Base-by-base conservation (phyloP, 1,140 invertebrate species). In the Drosophila tani region DNA sequence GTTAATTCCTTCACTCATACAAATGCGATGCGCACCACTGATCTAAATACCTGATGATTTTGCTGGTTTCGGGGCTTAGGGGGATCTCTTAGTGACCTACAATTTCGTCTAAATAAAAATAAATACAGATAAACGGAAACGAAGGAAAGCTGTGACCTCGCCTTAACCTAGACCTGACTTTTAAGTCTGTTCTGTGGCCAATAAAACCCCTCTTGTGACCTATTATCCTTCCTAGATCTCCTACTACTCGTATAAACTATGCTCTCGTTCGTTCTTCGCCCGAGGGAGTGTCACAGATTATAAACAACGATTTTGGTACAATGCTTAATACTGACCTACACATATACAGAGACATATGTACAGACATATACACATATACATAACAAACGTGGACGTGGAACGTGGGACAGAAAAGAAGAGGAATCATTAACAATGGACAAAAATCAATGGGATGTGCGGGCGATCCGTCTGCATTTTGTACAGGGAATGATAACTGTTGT, bases 241-340 rank as follows among this genome's bases (percentile, higher is more conserved):
- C 32, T 57, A 65, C 24, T 12, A n/a, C n/a, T n/a, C n/a, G n/a
- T n/a, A 47, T n/a, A 45, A 59, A 65, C 63, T 60, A 46, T 24
- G n/a, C 29, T 21, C 4, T 21, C 4, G 19, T 46, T 9, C 8
- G 43, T 17, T 15, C 38, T 41, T 41, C 43, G 51, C 50, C 38
- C 35, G 35, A 4, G 35, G 12, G 62, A 55, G 49, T 64, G 62
- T 56, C 50, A 56, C 41, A 46, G 17, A 40, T 63, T 70, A 55
- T 58, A 78, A 78, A 71, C 68, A 79, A 79, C 76, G 51, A 57
- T 69, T 85, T 88, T 87, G 83, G 84, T 90, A 66, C 79, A 90
- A 90, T 75, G 84, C 84, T 88, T 87, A 87, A 87, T 87, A 87
- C 84, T 87, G 85, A 51, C 75, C 57, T 77, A 85, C 60, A 71